Evolutionary conservation across 2,797 vertebrate genomes (phyloP), one percentile per base, ranked within the genome.

Genomic region (Lepus oiostolus): DNA sequence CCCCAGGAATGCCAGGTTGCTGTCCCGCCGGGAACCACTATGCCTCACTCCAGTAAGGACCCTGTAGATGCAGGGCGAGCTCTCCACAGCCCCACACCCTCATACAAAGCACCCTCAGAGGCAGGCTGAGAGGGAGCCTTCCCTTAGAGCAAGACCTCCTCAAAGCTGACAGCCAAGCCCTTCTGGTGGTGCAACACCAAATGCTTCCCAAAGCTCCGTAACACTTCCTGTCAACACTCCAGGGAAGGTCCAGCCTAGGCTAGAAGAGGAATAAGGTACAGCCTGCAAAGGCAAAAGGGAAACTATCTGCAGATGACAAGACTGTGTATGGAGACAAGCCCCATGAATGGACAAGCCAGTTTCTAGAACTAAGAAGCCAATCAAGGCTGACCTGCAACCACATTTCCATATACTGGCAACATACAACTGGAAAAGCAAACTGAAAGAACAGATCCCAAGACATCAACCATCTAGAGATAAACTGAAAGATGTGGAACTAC

Each of bases 111-210:
- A 35, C 5, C 5, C 47, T 62, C 24, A 4, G 50, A 19, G 62
- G 68, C 30, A 19, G 17, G 32, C 42, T 5, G 9, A 21, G 9
- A 80, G 76, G 72, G 35, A 3, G 28, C 47, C 12, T 26, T 26
- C 38, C 35, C 32, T 19, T n/a, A 17, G 50, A 17, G 50, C 38
- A 52, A 54, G 11, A 17, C 50, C 11, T 58, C 79, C 8, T 1
- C 0, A 12, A 75, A 35, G 30, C 30, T 16, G 19, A 28, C 21
- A 80, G 76, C 42, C 24, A 8, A 24, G 38, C 21, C 54, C 7
- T 0, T 7, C 14, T 6, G 22, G 30, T 0, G 9, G 26, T 1
- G 28, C 16, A 47, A 71, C 0, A 10, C 17, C 16, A 30, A n/a
- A 5, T 1, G 14, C 32, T 17, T 30, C 14, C 60, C 38, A 10